Conservation (phyloP, 2,113 vertebrate genomes). For the Hylia prasina region DNA sequence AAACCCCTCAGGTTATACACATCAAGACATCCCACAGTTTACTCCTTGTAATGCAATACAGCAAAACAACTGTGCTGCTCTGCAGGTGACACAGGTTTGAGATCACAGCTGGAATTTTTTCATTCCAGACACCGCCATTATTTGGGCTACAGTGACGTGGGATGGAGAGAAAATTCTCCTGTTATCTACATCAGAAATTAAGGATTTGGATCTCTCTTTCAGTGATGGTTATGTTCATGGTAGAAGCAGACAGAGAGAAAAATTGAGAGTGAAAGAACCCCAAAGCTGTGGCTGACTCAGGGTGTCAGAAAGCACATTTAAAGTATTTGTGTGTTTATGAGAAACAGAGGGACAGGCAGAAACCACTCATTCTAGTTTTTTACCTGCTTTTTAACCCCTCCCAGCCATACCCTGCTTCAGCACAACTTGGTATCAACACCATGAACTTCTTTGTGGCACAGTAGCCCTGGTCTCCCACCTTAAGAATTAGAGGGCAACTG, state of each 20-base stretch:
- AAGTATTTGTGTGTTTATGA: not conserved
- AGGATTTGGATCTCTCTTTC: not conserved
- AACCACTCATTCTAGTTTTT: not conserved
- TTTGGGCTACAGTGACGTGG: not conserved
- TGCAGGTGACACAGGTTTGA: not conserved
- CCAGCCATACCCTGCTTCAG: not conserved
- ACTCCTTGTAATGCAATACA: not conserved
- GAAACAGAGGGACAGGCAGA: not conserved
- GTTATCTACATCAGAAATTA: not conserved
- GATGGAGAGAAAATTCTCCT: not conserved
- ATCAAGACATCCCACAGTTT: not conserved
- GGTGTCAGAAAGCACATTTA: not conserved
- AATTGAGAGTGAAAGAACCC: not conserved
- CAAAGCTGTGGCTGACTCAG: not conserved
- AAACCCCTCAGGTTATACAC: not conserved
- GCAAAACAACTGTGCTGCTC: not conserved
- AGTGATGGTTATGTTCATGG: not conserved
- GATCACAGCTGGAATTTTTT: not conserved
- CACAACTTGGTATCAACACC: not conserved
- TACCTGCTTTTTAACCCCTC: not conserved
- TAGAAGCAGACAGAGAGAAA: not conserved
- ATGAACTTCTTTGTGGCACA: not conserved
- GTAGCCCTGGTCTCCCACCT: not conserved
- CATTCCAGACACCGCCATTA: accelerated
- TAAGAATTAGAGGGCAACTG: not conserved